Conservation (phyloP, 2,797 vertebrate genomes). For the Rhynchotus rufescens region DNA sequence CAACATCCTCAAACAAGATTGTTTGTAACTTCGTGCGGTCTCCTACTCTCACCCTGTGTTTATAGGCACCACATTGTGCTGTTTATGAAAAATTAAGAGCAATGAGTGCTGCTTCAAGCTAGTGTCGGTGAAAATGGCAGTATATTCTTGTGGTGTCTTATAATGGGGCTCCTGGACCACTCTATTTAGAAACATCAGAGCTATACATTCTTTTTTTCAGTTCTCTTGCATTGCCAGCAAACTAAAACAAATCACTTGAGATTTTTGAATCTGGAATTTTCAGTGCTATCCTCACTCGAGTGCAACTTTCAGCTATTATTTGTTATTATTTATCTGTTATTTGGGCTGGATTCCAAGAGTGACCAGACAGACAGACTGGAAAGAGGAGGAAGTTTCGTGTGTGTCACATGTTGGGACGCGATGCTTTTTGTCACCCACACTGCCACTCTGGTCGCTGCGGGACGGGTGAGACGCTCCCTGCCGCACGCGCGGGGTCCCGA, state of each 20-base stretch:
- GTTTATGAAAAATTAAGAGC: no score
- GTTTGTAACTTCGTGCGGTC: background rate
- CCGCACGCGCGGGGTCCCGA: fast-evolving
- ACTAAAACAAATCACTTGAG: background rate
- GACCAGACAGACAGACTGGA: background rate
- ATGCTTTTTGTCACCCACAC: background rate
- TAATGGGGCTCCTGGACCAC: no score
- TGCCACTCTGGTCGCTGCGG: background rate
- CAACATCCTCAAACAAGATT: background rate
- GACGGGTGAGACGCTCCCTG: background rate
- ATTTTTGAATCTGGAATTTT: background rate
- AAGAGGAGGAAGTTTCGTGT: background rate
- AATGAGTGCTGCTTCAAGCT: no score
- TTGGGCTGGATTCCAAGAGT: background rate
- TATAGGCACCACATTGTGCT: background rate
- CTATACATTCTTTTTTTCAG: background rate
- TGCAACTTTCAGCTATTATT: background rate
- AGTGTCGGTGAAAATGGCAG: background rate
- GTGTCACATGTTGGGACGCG: background rate
- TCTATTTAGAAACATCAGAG: background rate
- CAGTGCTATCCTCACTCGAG: background rate
- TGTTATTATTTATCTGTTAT: background rate
- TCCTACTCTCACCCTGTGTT: background rate
- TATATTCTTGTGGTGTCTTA: background rate
- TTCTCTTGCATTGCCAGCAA: background rate